These are phyloP conservation scores for Australoheros scitulus DNA, from an alignment of 2,113 vertebrate species.

Conservation along the genomic window DNA sequence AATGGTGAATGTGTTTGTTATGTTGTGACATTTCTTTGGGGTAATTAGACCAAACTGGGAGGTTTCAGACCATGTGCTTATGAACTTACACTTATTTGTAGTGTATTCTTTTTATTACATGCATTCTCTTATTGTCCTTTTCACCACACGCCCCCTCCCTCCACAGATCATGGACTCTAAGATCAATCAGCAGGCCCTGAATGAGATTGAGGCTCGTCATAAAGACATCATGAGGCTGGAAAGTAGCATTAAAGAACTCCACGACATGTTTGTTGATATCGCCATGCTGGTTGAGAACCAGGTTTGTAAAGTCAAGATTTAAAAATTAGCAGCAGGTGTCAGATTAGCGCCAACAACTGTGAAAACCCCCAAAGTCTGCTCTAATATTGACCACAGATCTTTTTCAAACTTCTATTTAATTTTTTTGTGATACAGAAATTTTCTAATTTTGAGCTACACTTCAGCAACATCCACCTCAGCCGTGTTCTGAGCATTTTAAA, in stretches of 20 bases:
- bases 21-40: background rate
- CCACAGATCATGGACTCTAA: slow-evolving; percentile 87
- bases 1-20: background rate
- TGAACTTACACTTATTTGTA: background rate
- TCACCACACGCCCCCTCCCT: background rate
- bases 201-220: slow-evolving; percentile 95
- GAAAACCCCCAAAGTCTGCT: too few relatives aligned
- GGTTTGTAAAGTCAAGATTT: background rate
- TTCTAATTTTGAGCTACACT: too few relatives aligned
- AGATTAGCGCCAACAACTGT: too few relatives aligned
- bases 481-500: too few relatives aligned
- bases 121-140: background rate
- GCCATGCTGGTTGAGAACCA: slow-evolving; percentile 93
- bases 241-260: slow-evolving; percentile 96
- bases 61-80: background rate
- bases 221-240: slow-evolving; percentile 94
- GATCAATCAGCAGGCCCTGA: slow-evolving; percentile 94
- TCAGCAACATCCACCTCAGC: too few relatives aligned
- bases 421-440: too few relatives aligned
- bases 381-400: too few relatives aligned
- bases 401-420: too few relatives aligned
- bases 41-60: background rate
- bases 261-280: slow-evolving; percentile 96
- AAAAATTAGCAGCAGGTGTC: too few relatives aligned
- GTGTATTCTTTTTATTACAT: background rate